Percentiles rank a stretch among this genome's conserved stretches.
These are phyloP conservation scores for Gavia stellata DNA, from an alignment of 2,113 vertebrate genomes.

Conservation along the genomic window DNA sequence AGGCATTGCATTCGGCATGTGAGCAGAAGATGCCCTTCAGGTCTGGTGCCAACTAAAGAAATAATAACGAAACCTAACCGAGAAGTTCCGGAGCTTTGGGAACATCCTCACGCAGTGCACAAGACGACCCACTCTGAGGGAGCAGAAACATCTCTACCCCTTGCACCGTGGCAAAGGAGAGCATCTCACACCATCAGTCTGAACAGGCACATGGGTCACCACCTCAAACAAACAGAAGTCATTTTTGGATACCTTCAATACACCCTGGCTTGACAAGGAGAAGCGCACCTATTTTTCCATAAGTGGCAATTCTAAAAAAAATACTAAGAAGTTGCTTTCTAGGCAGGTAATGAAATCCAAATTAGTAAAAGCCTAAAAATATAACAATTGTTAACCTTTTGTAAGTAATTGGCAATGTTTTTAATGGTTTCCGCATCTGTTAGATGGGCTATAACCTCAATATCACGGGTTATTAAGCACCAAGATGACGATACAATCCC, in stretches of 20 bases:
- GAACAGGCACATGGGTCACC: neutral
- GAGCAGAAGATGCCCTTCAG: neutral
- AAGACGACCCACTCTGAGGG: neutral
- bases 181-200: neutral
- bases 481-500: neutral
- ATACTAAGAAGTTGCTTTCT: neutral
- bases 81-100: neutral
- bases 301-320: neutral
- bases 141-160: neutral
- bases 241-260: neutral
- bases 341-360: neutral
- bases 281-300: neutral
- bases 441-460: neutral
- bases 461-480: neutral
- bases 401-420: neutral
- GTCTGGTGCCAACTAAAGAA: neutral
- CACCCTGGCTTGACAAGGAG: neutral
- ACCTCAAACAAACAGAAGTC: neutral
- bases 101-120: neutral
- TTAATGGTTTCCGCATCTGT: neutral
- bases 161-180: neutral
- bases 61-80: neutral
- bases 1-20: rapidly evolving
- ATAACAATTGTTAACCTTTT: neutral
- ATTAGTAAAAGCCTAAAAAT: neutral